A percentile compares a stretch with the other conserved stretches of the same genome.
Conservation (phyloP, 2,113 vertebrate genomes). For the Euleptes europaea region DNA sequence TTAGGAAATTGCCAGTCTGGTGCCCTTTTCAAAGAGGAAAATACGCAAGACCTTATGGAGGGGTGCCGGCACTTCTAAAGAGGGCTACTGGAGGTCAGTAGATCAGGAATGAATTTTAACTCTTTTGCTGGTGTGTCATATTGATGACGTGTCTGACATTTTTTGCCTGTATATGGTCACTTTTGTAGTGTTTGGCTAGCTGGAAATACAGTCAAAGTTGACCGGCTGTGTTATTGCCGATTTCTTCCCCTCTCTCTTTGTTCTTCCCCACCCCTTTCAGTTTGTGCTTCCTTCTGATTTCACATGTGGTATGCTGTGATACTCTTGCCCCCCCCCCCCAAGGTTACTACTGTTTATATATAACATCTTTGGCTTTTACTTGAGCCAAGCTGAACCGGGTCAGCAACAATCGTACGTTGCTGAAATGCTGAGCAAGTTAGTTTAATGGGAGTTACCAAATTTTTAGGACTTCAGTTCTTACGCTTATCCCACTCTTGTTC, state of each 20-base stretch:
- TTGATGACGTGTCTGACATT: slow-evolving; percentile 12
- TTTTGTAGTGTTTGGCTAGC: slow-evolving; percentile 17
- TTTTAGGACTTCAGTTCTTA: too few species aligned
- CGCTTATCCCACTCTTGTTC: too few species aligned
- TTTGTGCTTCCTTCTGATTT: slow-evolving; percentile 19
- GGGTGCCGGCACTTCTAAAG: not conserved
- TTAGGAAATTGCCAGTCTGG: not conserved
- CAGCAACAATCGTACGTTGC: not conserved
- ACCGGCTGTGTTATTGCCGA: not conserved
- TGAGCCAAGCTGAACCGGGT: not conserved
- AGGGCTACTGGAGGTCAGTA: not conserved
- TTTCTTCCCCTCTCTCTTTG: not conserved
- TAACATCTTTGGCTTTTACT: not conserved
- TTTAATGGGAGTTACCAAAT: not conserved
- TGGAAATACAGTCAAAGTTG: slow-evolving; percentile 24
- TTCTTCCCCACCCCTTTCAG: not conserved
- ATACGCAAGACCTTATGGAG: not conserved
- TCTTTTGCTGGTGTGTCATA: not conserved
- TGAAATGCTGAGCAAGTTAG: not conserved
- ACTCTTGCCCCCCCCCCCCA: not conserved
- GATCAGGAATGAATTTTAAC: not conserved
- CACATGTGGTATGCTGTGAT: not conserved
- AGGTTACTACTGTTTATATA: not conserved
- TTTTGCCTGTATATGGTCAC: slow-evolving; percentile 26
- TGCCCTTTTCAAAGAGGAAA: not conserved